These are phyloP conservation scores for Siniperca scherzeri DNA, from an alignment of 2,797 vertebrate genomes.

Conservation along the genomic window DNA sequence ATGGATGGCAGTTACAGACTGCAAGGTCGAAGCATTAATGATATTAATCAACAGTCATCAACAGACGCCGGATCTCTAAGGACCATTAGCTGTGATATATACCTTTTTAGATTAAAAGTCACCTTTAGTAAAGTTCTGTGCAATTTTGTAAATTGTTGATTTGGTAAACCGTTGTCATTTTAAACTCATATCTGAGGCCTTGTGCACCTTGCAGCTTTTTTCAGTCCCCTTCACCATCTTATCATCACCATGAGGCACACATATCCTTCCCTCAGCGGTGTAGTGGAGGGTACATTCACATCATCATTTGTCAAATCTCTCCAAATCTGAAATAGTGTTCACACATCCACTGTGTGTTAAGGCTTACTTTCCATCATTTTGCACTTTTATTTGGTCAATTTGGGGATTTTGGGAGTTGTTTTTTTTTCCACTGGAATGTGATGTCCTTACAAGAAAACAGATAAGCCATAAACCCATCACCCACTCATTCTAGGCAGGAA, in stretches of 20 bases:
- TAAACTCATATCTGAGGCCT: neutral
- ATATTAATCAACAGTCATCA: neutral
- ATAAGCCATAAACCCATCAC: conserved; percentile 67
- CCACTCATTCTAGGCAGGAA: conserved; percentile 51
- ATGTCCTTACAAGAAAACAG: conserved; percentile 45
- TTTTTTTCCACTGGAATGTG: conserved; percentile 57
- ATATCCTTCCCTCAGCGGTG: neutral
- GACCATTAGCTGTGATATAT: neutral
- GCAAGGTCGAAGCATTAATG: neutral
- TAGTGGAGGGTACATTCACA: neutral
- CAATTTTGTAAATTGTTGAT: neutral
- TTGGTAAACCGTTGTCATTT: neutral
- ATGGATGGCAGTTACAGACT: neutral
- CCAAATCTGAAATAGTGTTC: neutral
- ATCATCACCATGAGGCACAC: neutral
- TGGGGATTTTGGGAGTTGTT: conserved; percentile 32
- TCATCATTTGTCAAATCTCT: neutral
- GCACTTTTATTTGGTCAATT: neutral
- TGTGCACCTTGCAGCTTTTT: neutral
- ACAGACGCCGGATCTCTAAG: neutral
- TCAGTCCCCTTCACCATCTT: neutral
- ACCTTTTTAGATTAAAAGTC: neutral
- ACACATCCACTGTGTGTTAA: neutral
- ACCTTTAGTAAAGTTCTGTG: neutral
- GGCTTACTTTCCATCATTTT: conserved; percentile 8